Evolutionary conservation across 2,113 vertebrate species (phyloP), one percentile per base, ranked within the genome.

Genomic region (Ardeotis arabs): DNA sequence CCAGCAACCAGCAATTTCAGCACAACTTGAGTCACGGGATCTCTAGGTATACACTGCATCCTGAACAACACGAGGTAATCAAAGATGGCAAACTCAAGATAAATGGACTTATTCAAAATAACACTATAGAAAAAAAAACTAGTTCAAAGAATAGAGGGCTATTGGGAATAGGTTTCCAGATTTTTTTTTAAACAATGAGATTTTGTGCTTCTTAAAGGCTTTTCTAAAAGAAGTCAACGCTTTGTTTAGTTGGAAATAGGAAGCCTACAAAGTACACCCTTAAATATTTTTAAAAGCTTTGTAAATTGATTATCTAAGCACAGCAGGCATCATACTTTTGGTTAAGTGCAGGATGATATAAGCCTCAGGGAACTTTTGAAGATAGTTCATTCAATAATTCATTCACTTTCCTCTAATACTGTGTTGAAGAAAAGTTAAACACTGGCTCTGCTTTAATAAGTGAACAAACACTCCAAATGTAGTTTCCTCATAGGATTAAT

Each of bases 291-390:
- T 95, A 63, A 96, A 91, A 95, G 81, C 81, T 90, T 97, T 96
- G 53, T 90, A 95, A 96, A 87, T 82, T 80, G 93, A 95, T 96
- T 95, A 94, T 96, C 68, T 90, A 87, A 93, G 81, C 96, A 68
- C 76, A 79, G 66, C 78, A 94, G 93, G 93, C 94, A 93, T 86
- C 87, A 60, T 89, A 68, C 91, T 94, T 94, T 89, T 90, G 66
- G 73, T 83, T 83, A 95, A 96, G 89, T 93, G 86, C 92, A 87
- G 81, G 84, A 88, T 93, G 92, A 95, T 87, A 96, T 60, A 94
- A 96, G 94, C 97, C 95, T 97, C 62, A 62, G 94, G 97, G 92
- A 96, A 97, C 95, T 96, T 95, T 93, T 96, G 84, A 95, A 96
- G 93, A 82, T 44, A 64, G 78, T 94, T 91, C 94, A 94, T 97